phyloP scores from a whole-genome alignment of 2,888 invertebrate genomes.

The Diploptera punctata region DNA sequence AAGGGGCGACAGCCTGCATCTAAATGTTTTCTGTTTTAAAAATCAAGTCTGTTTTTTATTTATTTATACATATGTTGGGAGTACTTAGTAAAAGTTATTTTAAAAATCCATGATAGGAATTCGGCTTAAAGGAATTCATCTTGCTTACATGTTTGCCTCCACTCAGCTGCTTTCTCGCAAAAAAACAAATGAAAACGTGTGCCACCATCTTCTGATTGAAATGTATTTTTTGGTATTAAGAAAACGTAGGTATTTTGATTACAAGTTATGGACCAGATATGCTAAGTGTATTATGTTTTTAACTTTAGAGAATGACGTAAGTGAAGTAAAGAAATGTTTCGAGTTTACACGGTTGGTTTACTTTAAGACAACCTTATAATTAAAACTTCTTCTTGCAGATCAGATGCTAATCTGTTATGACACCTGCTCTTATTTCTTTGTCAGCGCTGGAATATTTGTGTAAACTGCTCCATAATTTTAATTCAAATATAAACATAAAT shows the following conservation, averaged over 20 bases:
- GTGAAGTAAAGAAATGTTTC: no score
- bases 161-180: not conserved
- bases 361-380: no score
- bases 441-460: no score
- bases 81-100: not conserved
- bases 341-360: no score
- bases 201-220: not conserved
- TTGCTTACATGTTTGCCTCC: not conserved
- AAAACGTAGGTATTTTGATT: constrained; percentile 17
- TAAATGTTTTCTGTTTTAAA: not conserved
- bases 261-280: not conserved
- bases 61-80: not conserved
- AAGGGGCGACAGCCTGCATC: not conserved
- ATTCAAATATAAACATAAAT: no score
- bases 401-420: no score
- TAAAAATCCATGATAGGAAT: not conserved
- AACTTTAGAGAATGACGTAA: no score
- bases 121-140: not conserved
- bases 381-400: no score
- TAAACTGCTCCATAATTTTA: no score
- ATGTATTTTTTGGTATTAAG: not conserved
- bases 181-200: not conserved
- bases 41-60: not conserved
- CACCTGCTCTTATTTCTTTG: no score
- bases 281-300: no score